phyloP scores from a whole-genome alignment of 1,140 invertebrate genomes.

The Trichonephila clavata region DNA sequence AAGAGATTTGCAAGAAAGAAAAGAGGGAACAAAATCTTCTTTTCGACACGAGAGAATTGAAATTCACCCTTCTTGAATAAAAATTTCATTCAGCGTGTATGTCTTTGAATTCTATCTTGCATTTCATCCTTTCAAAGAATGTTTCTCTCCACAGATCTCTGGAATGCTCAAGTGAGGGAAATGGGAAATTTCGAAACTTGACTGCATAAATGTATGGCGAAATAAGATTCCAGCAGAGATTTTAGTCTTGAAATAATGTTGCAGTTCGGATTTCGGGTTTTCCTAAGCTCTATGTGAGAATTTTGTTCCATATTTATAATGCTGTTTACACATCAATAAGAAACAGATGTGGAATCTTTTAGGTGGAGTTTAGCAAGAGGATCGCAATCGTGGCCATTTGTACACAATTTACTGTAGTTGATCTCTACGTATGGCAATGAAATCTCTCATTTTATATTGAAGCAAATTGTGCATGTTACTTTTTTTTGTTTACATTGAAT shows the following conservation, averaged over 20 bases:
- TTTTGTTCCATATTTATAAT: not conserved
- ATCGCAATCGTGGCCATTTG: not conserved
- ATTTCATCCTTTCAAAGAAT: not conserved
- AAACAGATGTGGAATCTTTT: not conserved
- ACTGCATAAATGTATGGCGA: not conserved
- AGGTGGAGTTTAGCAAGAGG: not conserved
- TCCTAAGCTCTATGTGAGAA: not conserved
- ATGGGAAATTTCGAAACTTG: not conserved
- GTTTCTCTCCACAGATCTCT: not conserved
- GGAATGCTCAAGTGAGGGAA: not conserved
- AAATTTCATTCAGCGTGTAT: not conserved
- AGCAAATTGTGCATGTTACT: rapidly evolving
- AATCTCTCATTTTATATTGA: too few species aligned
- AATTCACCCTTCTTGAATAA: conserved; percentile 13
- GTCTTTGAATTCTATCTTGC: not conserved
- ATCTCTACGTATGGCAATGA: too few species aligned
- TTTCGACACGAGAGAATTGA: conserved; percentile 8
- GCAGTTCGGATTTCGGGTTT: not conserved
- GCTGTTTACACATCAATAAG: not conserved
- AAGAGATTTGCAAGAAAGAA: not conserved
- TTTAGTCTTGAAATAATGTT: not conserved
- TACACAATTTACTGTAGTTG: too few species aligned
- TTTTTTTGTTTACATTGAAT: too few species aligned
- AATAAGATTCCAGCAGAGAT: not conserved
- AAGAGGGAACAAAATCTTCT: not conserved